Base-by-base conservation (phyloP, 2,113 vertebrate genomes). In the Lepisosteus oculatus region DNA sequence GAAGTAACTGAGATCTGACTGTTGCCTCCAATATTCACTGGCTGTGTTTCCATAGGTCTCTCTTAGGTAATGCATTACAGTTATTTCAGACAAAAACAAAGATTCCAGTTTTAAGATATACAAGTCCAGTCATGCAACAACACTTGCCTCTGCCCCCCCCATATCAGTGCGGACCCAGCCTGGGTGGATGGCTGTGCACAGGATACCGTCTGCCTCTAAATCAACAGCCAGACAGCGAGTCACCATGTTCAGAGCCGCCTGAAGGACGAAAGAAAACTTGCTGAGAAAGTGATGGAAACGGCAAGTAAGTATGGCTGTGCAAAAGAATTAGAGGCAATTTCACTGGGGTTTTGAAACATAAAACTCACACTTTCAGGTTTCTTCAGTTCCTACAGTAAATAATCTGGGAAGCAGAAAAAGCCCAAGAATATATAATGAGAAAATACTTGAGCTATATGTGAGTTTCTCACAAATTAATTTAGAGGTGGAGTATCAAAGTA, bases 91-190 rank as follows among this genome's bases (percentile, higher is more conserved):
- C 43, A 12, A 14, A 3, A 42, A 44, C n/a, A 51, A n/a, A 51
- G 7, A 9, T 51, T 15, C 11, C 3, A 11, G 43, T 3, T 3
- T 1, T 47, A 51, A 51, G 9, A 51, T 12, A 8, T 3, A 66
- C 12, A 65, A 11, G 63, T 43, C 44, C 45, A 67, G 6, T 15
- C 12, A 7, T 15, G n/a, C 47, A 7, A 41, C 14, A 12, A 41
- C 61, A 64, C 79, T 81, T 72, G 82, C 81, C 9, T 61, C 61
- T 9, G 72, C 3, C 63, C 78, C 81, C 29, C 81, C 80, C 79
- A 76, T 76, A 51, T 79, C 80, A 0, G 74, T 75, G 47, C 69
- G 75, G 2, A 84, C 80, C 77, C 79, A 83, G 6, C 74, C 65
- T 8, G 77, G 79, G 66, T 81, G 78, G 11, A 75, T 65, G 69